Evolutionary conservation across 2,797 vertebrate species (phyloP), one percentile per base, ranked within the genome.

Genomic region (Eleutherodactylus coqui): DNA sequence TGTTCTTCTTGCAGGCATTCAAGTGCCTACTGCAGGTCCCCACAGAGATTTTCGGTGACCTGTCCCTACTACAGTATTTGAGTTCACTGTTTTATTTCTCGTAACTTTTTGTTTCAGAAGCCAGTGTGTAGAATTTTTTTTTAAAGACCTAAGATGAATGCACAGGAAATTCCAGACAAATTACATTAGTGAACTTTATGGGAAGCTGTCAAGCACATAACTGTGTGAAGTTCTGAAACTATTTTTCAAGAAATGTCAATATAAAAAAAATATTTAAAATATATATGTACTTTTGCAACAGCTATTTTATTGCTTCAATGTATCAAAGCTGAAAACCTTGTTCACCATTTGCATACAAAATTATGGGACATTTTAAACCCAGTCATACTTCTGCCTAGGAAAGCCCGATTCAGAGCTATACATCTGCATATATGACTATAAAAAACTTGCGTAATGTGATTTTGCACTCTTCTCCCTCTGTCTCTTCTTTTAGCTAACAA

Each of bases 141-240:
- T n/a, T 75, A 55, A 77, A 77, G 10, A 49, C 36, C 60, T 79
- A 14, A 38, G 60, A 41, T 38, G 41, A 60, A 19, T 3, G n/a
- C 36, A 38, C 0, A 73, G 58, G 7, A 83, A 16, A 60, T 7
- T 36, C 55, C 55, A 84, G 82, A 76, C 67, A 75, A 51, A 14
- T 64, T 62, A 76, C 43, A 84, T 75, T 62, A 55, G 75, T 1
- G 4, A 78, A 77, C 17, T 34, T 58, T 75, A 13, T 67, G 43
- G 53, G 53, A 60, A 75, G 17, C 79, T 70, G 83, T 49, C 60
- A 43, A 6, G 27, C 19, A 11, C 0, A 21, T 0, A 0, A n/a
- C 0, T 80, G 41, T 32, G 29, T n/a, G 75, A 75, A 80, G 47
- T 72, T 62, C 10, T 88, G 14, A 64, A 64, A 73, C n/a, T 13